Evolutionary conservation across 1,140 invertebrate species (phyloP), one percentile per base, ranked within the genome.

Genomic region (Maconellicoccus hirsutus): DNA sequence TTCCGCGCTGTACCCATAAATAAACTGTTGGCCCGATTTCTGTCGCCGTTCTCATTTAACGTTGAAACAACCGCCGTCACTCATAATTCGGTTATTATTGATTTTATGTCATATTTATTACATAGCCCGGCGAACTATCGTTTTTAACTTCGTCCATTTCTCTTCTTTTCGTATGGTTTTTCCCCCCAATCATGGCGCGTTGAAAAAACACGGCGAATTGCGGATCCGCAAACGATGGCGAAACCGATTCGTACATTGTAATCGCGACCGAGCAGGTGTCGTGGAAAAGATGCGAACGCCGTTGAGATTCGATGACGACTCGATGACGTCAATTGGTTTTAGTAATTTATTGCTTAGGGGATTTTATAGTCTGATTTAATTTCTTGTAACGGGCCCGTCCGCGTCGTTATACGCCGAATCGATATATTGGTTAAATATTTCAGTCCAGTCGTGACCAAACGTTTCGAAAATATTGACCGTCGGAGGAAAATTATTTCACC

Each of bases 1-100:
- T 33, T 33, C 29, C 3, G 29, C 29, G 29, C 6, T 3, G 42
- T 52, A 52, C 42, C 42, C 42, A 52, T 52, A 52, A 52, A 52
- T 52, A 52, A 52, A 52, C 42, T 19, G 42, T 52, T 52, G 42
- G 42, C 42, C 42, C 42, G 42, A 52, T 52, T 52, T 52, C 42
- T 52, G 42, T 52, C 42, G 42, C 42, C 42, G 42, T 52, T 52
- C 42, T 52, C 42, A 52, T 52, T 52, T 52, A 52, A 52, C 42
- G 42, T 16, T 16, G 42, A 8, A 8, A 8, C 42, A 19, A 52
- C 42, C 42, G 42, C 42, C 42, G 42, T 52, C 42, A 52, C 42
- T 52, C 42, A 52, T 52, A 52, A 52, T 52, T 52, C n/a, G 12
- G 42, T 52, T 52, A 52, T 52, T 52, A 52, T 52, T 52, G 42